phyloP scores from a whole-genome alignment of 2,888 invertebrate genomes.

The Tenthredo scrophulariae region DNA sequence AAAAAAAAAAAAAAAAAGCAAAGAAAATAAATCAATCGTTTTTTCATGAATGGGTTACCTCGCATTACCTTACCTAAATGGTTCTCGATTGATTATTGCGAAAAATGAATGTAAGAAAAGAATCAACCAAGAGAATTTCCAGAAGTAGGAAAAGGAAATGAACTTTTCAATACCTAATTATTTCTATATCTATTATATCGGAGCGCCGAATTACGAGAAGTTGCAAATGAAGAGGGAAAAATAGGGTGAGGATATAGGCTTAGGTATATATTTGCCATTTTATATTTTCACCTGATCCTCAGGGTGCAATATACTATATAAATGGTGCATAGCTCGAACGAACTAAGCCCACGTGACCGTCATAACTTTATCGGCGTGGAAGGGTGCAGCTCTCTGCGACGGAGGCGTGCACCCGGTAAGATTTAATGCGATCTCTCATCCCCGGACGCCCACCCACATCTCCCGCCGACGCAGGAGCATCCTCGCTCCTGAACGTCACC shows the following conservation, averaged over 20 bases:
- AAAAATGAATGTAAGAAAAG: neutral
- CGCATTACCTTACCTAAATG: neutral
- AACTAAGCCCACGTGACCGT: slow-evolving; percentile 37
- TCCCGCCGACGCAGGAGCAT: slow-evolving; percentile 61
- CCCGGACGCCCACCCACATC: slow-evolving; percentile 53
- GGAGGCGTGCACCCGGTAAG: slow-evolving; percentile 71
- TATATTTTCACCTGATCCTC: slow-evolving; percentile 1
- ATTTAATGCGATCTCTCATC: slow-evolving; percentile 72
- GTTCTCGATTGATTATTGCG: neutral
- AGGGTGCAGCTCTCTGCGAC: slow-evolving; percentile 54
- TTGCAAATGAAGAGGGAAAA: neutral
- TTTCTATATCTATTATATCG: neutral
- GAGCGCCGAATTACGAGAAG: neutral
- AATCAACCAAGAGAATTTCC: neutral
- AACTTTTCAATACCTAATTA: neutral
- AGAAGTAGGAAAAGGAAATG: neutral
- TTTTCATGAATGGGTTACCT: neutral
- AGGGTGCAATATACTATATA: neutral
- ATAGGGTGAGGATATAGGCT: neutral
- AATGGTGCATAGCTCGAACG: slow-evolving; percentile 19
- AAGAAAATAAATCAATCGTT: neutral
- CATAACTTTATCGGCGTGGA: slow-evolving; percentile 52
- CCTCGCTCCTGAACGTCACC: slow-evolving; percentile 70
- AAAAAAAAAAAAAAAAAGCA: neutral
- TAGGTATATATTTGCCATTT: neutral